Conservation (phyloP, 2,113 vertebrate species). For the Excalfactoria chinensis region DNA sequence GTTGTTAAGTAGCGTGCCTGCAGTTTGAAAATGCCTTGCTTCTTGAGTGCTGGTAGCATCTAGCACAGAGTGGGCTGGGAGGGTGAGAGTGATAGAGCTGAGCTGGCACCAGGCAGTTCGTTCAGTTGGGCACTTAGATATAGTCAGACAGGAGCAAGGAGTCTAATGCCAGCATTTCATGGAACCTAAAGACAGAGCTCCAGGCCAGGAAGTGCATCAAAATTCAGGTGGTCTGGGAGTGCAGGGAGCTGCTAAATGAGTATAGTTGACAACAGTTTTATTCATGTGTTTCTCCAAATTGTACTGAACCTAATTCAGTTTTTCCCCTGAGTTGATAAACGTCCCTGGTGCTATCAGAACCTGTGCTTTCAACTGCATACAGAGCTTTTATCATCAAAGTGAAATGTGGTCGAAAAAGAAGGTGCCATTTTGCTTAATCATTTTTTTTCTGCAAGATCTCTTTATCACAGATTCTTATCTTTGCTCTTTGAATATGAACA, state of each 20-base stretch:
- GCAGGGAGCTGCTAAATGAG: neutral
- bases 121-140: neutral
- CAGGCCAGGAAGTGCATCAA: neutral
- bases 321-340: neutral
- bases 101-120: neutral
- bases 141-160: neutral
- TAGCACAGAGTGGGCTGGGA: neutral
- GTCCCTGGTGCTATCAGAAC: accelerated
- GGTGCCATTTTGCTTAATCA: neutral
- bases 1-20: neutral
- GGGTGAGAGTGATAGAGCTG: neutral
- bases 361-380: neutral
- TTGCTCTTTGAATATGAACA: neutral
- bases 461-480: neutral
- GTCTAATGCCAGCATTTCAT: neutral
- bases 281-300: neutral
- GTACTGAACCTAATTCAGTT: neutral
- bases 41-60: neutral
- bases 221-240: neutral
- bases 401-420: neutral
- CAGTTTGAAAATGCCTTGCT: neutral
- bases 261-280: neutral
- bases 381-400: neutral
- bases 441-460: neutral
- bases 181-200: neutral